A percentile compares a stretch with the other conserved stretches of the same genome.
These are phyloP conservation scores for Xiphydria camelus DNA, from an alignment of 2,888 invertebrate genomes.

Conservation along the genomic window DNA sequence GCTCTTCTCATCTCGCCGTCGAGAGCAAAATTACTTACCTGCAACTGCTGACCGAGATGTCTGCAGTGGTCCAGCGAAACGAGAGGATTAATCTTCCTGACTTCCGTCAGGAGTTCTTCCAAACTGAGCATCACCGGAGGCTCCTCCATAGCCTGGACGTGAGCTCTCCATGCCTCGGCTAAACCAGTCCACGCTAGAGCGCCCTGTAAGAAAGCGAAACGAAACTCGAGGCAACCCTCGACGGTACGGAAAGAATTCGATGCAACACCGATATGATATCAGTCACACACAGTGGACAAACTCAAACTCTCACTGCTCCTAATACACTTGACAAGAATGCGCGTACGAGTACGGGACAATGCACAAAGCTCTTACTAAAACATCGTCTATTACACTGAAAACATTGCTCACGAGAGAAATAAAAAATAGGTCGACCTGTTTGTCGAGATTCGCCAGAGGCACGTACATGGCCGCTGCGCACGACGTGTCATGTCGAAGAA, in stretches of 20 bases:
- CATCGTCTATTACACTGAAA: slow-evolving; percentile 21
- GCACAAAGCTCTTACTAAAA: slow-evolving; percentile 32
- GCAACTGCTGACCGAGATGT: slow-evolving; percentile 50
- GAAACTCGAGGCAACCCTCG: slow-evolving; percentile 5
- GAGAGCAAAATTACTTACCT: slow-evolving; percentile 32
- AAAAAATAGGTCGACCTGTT: slow-evolving; percentile 56
- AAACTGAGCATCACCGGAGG: slow-evolving; percentile 49
- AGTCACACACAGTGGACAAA: too few relatives aligned
- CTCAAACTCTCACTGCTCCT: too few relatives aligned
- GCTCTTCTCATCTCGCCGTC: too few relatives aligned
- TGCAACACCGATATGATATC: background rate
- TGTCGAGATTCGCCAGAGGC: slow-evolving; percentile 56
- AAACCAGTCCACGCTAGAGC: slow-evolving; percentile 53
- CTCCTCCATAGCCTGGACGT: slow-evolving; percentile 49
- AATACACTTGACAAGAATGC: too few relatives aligned
- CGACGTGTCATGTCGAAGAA: slow-evolving; percentile 53
- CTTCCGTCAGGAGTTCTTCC: slow-evolving; percentile 47
- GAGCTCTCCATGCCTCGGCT: slow-evolving; percentile 49
- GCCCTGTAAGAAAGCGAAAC: slow-evolving; percentile 41
- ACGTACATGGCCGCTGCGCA: slow-evolving; percentile 55
- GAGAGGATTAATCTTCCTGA: slow-evolving; percentile 52
- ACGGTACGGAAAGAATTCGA: background rate
- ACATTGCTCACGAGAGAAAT: slow-evolving; percentile 41
- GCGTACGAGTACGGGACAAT: slow-evolving; percentile 35
- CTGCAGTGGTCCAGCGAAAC: slow-evolving; percentile 52